Base-by-base conservation (phyloP, 2,797 vertebrate genomes). In the Alcedo quadribrachys region DNA sequence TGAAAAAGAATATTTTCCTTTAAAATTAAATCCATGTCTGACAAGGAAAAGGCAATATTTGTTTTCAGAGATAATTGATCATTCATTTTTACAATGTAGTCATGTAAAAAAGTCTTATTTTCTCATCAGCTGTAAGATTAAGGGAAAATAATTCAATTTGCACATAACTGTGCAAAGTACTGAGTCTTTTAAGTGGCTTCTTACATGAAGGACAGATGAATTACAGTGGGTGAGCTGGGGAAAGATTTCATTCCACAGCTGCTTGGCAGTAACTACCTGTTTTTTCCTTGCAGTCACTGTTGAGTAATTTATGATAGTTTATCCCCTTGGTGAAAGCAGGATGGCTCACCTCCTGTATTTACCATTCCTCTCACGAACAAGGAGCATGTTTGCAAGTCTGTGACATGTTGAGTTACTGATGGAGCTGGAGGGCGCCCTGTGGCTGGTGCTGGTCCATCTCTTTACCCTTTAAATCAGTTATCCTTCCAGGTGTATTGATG, bases 221-320 rank as follows among this genome's bases (percentile, higher is more conserved):
- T 86, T 92, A 55, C 1, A 27, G 2, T 35, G 21, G 43, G 24
- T 86, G 51, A 93, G 30, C 15, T n/a, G 46, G 18, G 27, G 43
- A 79, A 33, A 57, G 50, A 85, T 33, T 48, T 86, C 40, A 35
- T 90, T 90, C 63, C 53, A 60, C 21, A 62, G 35, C 43, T 82
- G 27, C 63, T 83, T n/a, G 21, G 32, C 55, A 81, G 45, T 12
- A 84, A n/a, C 51, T 79, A 55, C 33, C 21, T 46, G 32, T 8
- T 22, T 84, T 81, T 76, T 16, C 37, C 53, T 55, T 87, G 61
- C 81, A 90, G 81, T 81, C 33, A 40, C 17, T 50, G 15, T 35
- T 86, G 75, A 89, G 84, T 82, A 87, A 90, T 90, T 89, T 60
- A 90, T 93, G 61, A 35, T n/a, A 51, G 25, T 86, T 84, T 87